phyloP scores from a whole-genome alignment of 2,113 vertebrate genomes.

The Pseudorasbora parva region DNA sequence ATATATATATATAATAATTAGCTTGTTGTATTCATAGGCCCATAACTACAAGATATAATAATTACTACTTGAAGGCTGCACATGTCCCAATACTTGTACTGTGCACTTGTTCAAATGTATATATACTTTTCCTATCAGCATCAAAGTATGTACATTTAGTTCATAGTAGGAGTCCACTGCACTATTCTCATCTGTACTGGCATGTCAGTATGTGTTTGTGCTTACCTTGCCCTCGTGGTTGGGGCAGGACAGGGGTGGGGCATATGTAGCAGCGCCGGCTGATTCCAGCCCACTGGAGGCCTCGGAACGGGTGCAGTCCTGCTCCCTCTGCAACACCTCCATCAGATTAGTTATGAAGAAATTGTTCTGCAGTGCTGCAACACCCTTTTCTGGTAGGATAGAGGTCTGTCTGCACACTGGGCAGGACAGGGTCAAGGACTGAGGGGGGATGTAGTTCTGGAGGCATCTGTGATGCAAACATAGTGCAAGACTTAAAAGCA shows the following conservation, averaged over 20 bases:
- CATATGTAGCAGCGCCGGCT: slow-evolving; percentile 78
- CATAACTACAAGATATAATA: not conserved
- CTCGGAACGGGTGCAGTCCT: slow-evolving; percentile 77
- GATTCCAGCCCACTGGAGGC: slow-evolving; percentile 81
- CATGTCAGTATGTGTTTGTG: not conserved
- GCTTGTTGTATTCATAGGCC: not conserved
- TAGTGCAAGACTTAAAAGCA: not conserved
- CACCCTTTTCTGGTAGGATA: slow-evolving; percentile 91
- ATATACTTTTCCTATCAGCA: not conserved
- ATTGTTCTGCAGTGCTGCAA: slow-evolving; percentile 92
- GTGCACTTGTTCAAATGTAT: not conserved
- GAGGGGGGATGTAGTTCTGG: slow-evolving; percentile 93
- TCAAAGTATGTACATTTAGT: not conserved
- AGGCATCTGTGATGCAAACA: slow-evolving; percentile 80
- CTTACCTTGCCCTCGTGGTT: slow-evolving; percentile 90
- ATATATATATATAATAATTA: not conserved
- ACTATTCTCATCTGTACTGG: not conserved
- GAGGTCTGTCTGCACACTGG: slow-evolving; percentile 94
- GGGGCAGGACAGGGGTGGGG: slow-evolving; percentile 87
- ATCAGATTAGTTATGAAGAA: slow-evolving; percentile 98
- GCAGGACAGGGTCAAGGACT: slow-evolving; percentile 91
- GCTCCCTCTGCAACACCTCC: slow-evolving; percentile 90
- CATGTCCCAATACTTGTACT: not conserved
- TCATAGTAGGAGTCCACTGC: not conserved
- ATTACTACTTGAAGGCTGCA: not conserved